Conservation (phyloP, 2,888 invertebrate species). For the Dolomedes plantarius region DNA sequence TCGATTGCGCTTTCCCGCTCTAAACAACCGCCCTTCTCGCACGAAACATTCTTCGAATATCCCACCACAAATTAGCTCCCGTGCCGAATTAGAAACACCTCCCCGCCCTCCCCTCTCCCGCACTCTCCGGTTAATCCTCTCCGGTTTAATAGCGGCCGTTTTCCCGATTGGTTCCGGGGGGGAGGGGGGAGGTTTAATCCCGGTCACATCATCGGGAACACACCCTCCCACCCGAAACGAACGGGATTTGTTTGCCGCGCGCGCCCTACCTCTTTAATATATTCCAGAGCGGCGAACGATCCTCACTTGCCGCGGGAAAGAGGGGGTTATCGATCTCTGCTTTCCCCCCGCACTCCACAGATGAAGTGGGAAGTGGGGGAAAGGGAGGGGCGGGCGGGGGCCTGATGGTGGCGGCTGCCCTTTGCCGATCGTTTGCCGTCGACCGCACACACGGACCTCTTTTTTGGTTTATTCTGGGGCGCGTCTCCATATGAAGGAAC, state of each 20-base stretch:
- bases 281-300: slow-evolving; percentile 41
- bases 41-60: slow-evolving; percentile 5
- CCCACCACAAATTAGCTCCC: slow-evolving; percentile 14
- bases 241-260: slow-evolving; percentile 51
- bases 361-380: background rate
- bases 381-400: background rate
- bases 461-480: slow-evolving; percentile 7
- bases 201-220: slow-evolving; percentile 16
- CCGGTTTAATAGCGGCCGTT: slow-evolving; percentile 18
- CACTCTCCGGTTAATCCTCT: slow-evolving; percentile 6
- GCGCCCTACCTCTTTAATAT: slow-evolving; percentile 47
- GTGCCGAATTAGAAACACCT: slow-evolving; percentile 12
- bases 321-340: slow-evolving; percentile 36
- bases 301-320: slow-evolving; percentile 19
- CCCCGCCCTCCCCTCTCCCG: background rate
- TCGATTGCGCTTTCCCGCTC: background rate
- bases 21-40: background rate
- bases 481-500: background rate
- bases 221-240: background rate
- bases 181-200: background rate
- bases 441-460: slow-evolving; percentile 44
- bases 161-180: slow-evolving; percentile 18
- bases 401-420: slow-evolving; percentile 49
- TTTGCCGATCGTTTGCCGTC: slow-evolving; percentile 51
- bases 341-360: background rate